These are phyloP conservation scores for Oostethus manadensis DNA, from an alignment of 2,113 vertebrate species.

Conservation along the genomic window DNA sequence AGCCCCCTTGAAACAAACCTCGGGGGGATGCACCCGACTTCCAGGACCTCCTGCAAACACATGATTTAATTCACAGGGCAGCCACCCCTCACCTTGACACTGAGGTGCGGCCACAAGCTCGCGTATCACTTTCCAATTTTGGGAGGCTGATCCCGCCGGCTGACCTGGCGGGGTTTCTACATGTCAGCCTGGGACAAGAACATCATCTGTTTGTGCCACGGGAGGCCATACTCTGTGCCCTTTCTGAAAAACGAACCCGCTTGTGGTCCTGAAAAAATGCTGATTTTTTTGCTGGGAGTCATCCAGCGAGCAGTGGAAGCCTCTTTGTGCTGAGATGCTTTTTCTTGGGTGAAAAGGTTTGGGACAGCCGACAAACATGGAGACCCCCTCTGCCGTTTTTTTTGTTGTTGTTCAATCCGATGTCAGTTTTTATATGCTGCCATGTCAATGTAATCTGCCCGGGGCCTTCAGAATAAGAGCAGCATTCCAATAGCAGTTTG, in stretches of 20 bases:
- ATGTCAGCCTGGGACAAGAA: constrained; percentile 33
- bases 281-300: too few species aligned
- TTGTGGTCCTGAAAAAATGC: neutral
- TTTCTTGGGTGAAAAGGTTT: too few species aligned
- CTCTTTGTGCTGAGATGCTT: too few species aligned
- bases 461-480: too few species aligned
- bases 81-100: constrained; percentile 55
- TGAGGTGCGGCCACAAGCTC: constrained; percentile 42
- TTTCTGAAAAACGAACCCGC: constrained; percentile 16
- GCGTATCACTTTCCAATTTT: constrained; percentile 55
- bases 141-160: constrained; percentile 43
- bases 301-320: too few species aligned
- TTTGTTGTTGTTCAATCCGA: too few species aligned
- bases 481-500: too few species aligned
- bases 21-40: constrained; percentile 29
- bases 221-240: constrained; percentile 20
- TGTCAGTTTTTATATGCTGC: too few species aligned
- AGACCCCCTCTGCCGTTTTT: too few species aligned
- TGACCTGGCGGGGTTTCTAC: constrained; percentile 48
- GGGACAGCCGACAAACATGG: too few species aligned
- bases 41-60: constrained; percentile 44
- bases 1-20: constrained; percentile 21
- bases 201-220: constrained; percentile 3
- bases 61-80: constrained; percentile 56
- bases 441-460: too few species aligned